These are phyloP conservation scores for Xiphorhynchus erythropygius DNA, from an alignment of 2,797 vertebrate genomes.

Conservation along the genomic window DNA sequence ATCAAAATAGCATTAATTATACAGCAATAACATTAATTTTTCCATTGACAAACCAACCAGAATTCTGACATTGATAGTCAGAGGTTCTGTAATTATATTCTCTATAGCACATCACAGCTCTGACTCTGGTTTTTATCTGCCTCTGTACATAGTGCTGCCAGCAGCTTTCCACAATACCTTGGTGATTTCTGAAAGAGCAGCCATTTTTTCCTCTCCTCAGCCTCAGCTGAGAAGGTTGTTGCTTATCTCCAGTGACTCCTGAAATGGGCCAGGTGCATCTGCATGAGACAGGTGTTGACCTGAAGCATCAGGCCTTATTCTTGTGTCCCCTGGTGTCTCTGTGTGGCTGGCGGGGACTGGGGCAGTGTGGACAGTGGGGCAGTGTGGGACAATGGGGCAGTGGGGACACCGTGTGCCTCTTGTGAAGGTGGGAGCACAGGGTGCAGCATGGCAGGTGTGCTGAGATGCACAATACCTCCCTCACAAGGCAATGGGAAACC, in stretches of 20 bases:
- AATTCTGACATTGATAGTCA: not conserved
- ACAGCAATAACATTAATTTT: not conserved
- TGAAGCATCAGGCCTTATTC: not conserved
- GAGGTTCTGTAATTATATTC: slow-evolving; percentile 15
- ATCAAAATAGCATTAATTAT: not conserved
- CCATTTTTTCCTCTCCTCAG: not conserved
- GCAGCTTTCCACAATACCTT: not conserved
- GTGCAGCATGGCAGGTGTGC: not conserved
- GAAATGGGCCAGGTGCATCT: not conserved
- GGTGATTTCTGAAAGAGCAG: not conserved
- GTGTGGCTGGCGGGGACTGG: not conserved
- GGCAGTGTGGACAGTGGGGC: fast-evolving
- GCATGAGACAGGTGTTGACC: not conserved
- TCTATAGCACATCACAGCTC: not conserved
- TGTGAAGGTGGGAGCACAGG: fast-evolving
- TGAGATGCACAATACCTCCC: not conserved
- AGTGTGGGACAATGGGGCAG: not conserved
- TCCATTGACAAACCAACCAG: not conserved
- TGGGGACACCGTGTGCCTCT: not conserved
- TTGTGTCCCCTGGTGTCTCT: fast-evolving
- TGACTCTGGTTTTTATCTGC: not conserved
- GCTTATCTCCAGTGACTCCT: not conserved
- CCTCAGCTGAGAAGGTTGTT: not conserved
- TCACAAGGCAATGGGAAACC: not conserved
- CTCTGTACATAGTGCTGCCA: not conserved